phyloP scores from a whole-genome alignment of 2,888 invertebrate species.

The Tipula lateralis region DNA sequence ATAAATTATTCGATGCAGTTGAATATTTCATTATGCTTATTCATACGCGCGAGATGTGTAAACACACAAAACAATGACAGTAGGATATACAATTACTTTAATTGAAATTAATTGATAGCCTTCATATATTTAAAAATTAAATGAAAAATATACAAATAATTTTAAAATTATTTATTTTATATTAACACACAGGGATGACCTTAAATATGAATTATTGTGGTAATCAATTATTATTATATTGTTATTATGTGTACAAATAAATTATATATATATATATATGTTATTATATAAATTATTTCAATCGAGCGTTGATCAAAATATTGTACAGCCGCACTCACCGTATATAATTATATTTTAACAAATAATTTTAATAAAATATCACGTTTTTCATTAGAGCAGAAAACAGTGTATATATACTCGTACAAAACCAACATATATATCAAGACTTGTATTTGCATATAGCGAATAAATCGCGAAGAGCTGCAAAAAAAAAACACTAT shows the following conservation, averaged over 20 bases:
- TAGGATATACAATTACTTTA: background rate
- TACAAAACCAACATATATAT: background rate
- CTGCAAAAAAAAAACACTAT: background rate
- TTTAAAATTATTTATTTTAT: background rate
- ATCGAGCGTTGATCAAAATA: background rate
- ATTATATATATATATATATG: background rate
- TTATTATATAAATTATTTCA: background rate
- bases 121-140: background rate
- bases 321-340: background rate
- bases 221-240: background rate
- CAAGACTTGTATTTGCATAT: background rate
- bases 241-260: background rate
- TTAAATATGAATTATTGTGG: background rate
- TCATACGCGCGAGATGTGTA: background rate
- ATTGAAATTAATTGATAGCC: conserved; percentile 24
- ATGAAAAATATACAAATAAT: background rate
- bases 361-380: conserved; percentile 4
- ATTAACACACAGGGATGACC: background rate
- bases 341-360: background rate
- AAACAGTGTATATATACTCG: background rate
- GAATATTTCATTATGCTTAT: background rate
- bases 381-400: background rate
- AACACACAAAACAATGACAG: background rate
- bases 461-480: background rate
- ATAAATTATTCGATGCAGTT: background rate